These are phyloP conservation scores for Melanostoma scalare DNA, from an alignment of 2,888 invertebrate genomes.

Conservation along the genomic window DNA sequence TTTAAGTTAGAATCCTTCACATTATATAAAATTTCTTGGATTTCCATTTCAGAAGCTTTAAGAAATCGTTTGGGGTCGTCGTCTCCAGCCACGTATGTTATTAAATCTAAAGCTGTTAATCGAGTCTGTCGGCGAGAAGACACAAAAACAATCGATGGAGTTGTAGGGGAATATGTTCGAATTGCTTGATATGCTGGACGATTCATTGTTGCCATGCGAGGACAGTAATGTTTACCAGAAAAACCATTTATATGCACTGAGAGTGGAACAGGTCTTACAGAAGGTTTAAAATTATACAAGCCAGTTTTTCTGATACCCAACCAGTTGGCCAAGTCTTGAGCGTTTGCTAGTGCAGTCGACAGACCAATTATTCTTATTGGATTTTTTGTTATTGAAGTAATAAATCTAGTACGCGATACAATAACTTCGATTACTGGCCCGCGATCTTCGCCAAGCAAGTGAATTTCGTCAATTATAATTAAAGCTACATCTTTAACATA, in stretches of 20 bases:
- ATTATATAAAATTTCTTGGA: conserved; percentile 89
- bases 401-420: conserved; percentile 98
- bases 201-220: conserved; percentile 99
- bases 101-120: conserved; percentile 97
- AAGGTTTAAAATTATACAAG: conserved; percentile 98
- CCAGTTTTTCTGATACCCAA: conserved; percentile 94
- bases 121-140: conserved; percentile 98
- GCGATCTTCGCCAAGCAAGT: conserved; percentile 94
- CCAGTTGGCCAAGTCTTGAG: conserved; percentile 98
- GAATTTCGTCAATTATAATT: conserved; percentile 99
- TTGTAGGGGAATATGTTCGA: conserved; percentile 93
- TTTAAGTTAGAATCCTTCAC: conserved; percentile 95
- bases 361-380: conserved; percentile 95
- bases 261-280: conserved; percentile 98
- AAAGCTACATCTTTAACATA: conserved; percentile 96
- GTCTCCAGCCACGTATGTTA: conserved; percentile 94
- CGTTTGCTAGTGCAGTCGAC: conserved; percentile 98
- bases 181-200: conserved; percentile 98
- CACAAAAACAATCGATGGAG: conserved; percentile 96
- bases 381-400: conserved; percentile 92
- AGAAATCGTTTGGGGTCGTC: conserved; percentile 97
- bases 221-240: conserved; percentile 99
- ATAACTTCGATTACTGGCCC: conserved; percentile 98
- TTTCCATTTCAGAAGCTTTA: conserved; percentile 91
- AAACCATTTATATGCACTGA: conserved; percentile 96